Base-by-base conservation (phyloP, 1,140 invertebrate genomes). In the Zeugodacus cucurbitae region DNA sequence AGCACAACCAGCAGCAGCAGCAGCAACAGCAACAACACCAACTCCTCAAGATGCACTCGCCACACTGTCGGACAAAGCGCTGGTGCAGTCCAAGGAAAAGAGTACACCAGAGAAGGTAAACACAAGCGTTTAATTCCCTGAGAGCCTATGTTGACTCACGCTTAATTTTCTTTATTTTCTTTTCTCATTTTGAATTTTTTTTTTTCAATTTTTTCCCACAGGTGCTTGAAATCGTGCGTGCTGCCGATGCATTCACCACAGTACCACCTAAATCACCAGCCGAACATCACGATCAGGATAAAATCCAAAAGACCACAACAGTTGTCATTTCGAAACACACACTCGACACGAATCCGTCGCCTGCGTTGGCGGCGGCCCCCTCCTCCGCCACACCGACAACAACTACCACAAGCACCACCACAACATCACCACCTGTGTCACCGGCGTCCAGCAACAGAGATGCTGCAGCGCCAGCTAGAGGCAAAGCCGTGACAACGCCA, bases 321-420 rank as follows among this genome's bases (percentile, higher is more conserved):
- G 97, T 98, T 90, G 97, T 98, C 29, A 98, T 98, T 97, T 97
- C 96, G 93, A 98, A 98, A 94, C 97, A 98, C 93, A 98, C 97
- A 57, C 94, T 98, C 87, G 93, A 93, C 88, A 93, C 93, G 59
- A 91, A 93, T 89, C 91, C 92, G n/a, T 90, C 91, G 82, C 91
- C 90, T 37, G 92, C 90, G 87, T 90, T 91, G 87, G 90, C 91
- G n/a, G 91, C 92, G 26, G 89, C 91, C 64, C 85, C 90, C 44
- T 57, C 58, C 34, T 58, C 87, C 87, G 5, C 14, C 22, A 34
- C n/a, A n/a, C n/a, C n/a, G n/a, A 62, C 57, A 82, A 48, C 37
- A 3, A 41, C 86, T 37, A 70, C 78, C 34, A 54, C 48, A 4
- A 54, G 14, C 34, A 88, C 88, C 34, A 87, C 89, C 74, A 54